These are phyloP conservation scores for Ellobius talpinus DNA, from an alignment of 2,113 vertebrate genomes.

Conservation along the genomic window DNA sequence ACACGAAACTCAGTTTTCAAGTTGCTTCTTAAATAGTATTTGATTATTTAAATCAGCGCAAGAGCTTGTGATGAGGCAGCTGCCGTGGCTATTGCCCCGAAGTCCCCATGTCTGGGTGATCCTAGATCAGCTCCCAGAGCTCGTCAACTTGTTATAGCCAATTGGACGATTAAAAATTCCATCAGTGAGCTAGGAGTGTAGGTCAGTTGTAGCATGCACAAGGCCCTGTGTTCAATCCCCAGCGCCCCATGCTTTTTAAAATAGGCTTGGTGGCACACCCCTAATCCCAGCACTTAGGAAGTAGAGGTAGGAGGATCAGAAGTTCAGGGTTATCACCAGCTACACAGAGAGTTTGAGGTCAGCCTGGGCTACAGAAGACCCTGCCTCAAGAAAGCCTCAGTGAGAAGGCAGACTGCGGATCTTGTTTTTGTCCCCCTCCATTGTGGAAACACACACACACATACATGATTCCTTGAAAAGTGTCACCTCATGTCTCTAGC, in stretches of 20 bases:
- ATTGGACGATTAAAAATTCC: neutral
- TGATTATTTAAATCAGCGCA: neutral
- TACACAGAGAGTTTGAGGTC: neutral
- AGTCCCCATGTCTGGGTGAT: neutral
- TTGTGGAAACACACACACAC: neutral
- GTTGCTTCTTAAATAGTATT: neutral
- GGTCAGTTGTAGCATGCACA: neutral
- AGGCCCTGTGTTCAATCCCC: neutral
- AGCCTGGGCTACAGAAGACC: neutral
- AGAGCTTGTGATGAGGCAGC: neutral
- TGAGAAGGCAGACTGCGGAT: neutral
- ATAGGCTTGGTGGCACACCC: neutral
- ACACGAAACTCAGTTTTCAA: neutral
- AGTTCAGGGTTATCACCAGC: neutral
- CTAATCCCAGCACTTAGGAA: neutral
- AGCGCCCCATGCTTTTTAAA: neutral
- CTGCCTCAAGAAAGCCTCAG: neutral
- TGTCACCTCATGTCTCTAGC: neutral
- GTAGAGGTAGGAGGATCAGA: neutral
- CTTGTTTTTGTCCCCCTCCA: neutral
- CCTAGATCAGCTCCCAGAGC: neutral
- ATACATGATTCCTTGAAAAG: neutral
- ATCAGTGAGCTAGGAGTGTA: neutral
- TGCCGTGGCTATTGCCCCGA: neutral
- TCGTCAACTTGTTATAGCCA: neutral